phyloP scores from a whole-genome alignment of 2,888 invertebrate genomes.

The Lymantria dispar region DNA sequence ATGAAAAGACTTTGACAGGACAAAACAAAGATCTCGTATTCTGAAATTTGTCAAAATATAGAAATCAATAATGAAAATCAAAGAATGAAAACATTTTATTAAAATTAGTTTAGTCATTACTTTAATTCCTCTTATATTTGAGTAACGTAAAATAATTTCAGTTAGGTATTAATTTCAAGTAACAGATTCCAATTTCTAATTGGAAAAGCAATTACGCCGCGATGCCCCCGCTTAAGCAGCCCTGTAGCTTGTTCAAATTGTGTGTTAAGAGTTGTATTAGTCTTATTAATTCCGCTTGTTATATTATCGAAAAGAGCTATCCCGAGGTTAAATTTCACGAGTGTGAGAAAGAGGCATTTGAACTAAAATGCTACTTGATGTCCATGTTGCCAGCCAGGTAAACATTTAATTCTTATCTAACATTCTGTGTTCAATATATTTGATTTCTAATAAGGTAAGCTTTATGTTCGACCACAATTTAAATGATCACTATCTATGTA shows the following conservation, averaged over 20 bases:
- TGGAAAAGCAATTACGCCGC: not conserved
- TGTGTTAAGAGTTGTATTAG: conserved; percentile 65
- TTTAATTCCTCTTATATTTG: too few relatives aligned
- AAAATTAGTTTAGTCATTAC: too few relatives aligned
- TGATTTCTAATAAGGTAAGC: not conserved
- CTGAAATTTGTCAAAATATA: too few relatives aligned
- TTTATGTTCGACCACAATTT: not conserved
- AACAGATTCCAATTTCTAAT: not conserved
- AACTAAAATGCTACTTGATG: conserved; percentile 61
- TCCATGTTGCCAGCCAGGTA: conserved; percentile 72
- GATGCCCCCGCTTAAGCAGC: conserved; percentile 76
- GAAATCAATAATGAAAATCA: too few relatives aligned
- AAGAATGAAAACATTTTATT: too few relatives aligned
- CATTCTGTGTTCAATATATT: too few relatives aligned
- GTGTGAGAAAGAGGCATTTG: conserved; percentile 57
- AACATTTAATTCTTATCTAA: conserved; percentile 14
- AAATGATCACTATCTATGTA: too few relatives aligned
- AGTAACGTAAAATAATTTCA: too few relatives aligned
- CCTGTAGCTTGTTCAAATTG: conserved; percentile 63
- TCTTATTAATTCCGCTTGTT: conserved; percentile 71
- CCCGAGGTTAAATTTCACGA: conserved; percentile 60
- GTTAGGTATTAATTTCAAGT: not conserved
- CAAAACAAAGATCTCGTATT: too few relatives aligned
- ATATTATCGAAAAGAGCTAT: conserved; percentile 66
- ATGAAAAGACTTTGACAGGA: too few relatives aligned